Evolutionary conservation across 2,888 invertebrate species (phyloP).

Genomic region (Leucophenga maculata): DNA sequence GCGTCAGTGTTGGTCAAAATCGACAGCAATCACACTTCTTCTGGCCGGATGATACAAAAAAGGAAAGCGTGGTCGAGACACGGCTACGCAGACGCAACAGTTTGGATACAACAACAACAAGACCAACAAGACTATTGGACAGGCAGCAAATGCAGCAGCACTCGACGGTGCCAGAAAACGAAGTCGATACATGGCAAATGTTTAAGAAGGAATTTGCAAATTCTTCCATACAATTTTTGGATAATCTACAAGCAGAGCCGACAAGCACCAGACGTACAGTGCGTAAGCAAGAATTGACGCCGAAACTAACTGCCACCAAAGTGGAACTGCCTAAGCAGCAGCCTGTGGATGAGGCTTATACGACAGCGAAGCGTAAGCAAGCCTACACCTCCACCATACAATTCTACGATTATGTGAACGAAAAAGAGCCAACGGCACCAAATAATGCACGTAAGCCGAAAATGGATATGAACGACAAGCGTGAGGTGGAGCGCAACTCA

Average conservation of each 20-base stretch:
- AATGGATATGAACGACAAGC: conserved; percentile 69
- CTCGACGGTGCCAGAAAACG: conserved; percentile 40
- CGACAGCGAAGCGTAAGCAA: conserved; percentile 59
- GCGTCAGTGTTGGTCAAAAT: conserved; percentile 51
- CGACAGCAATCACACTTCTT: conserved; percentile 71
- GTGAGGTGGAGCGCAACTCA: conserved; percentile 65
- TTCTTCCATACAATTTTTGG: conserved; percentile 70
- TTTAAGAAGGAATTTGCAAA: conserved; percentile 70
- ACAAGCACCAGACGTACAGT: conserved; percentile 26
- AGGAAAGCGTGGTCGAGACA: conserved; percentile 59
- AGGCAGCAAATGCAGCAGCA: conserved; percentile 33
- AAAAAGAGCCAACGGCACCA: conserved; percentile 46
- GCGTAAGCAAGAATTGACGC: conserved; percentile 51
- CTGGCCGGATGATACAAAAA: conserved; percentile 70
- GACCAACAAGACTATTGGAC: conserved; percentile 13
- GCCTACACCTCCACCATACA: conserved; percentile 68
- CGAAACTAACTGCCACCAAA: conserved; percentile 53
- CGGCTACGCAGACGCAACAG: conserved; percentile 58
- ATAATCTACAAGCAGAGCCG: conserved; percentile 54
- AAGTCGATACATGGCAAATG: conserved; percentile 65
- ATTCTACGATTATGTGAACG: conserved; percentile 69
- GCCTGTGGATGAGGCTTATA: conserved; percentile 46
- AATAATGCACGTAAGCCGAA: conserved; percentile 61
- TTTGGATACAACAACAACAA: conserved; percentile 41
- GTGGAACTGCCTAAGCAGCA: conserved; percentile 38